Evolutionary conservation across 2,888 invertebrate species (phyloP), one percentile per base, ranked within the genome.

Genomic region (Hemicrepidius hirtus): DNA sequence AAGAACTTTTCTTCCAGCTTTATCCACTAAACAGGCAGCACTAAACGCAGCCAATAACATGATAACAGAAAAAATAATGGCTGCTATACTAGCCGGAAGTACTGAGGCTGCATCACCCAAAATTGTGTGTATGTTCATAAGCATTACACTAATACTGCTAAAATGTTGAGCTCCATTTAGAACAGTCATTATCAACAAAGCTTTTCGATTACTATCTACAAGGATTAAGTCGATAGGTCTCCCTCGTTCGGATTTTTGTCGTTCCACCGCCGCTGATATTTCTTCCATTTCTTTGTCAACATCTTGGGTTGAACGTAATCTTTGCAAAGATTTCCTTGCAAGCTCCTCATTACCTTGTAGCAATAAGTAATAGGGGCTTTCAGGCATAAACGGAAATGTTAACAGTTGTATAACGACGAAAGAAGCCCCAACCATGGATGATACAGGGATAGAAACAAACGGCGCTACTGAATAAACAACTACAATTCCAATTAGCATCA

Each of bases 61-160:
- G 20, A 85, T 77, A 3, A 80, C 80, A 0, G 85, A 80, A 70
- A 86, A 86, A 7, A 86, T 76, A 59, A 86, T 86, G 1, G 84
- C 84, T 0, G 85, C 82, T 0, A 77, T 77, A 80, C 68, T 78
- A 3, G 82, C 75, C 13, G 82, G 75, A 46, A 86, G 81, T 55
- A 83, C 82, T 2, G 84, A 82, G 3, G 83, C 83, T 0, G 85
- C 85, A 64, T 83, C 82, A 9, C 78, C 77, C 20, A 86, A 68
- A 68, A 86, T 86, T 5, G 81, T 77, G 71, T 86, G 86, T 12
- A 86, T 75, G 57, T 86, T 86, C 86, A 86, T 86, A n/a, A 86
- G 53, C 55, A 86, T 84, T 0, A 86, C 86, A 55, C 82, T 84
- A 37, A 86, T 85, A 32, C 84, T 83, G 44, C 83, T 83, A 66